Base-by-base conservation (phyloP, 2,113 vertebrate species). In the Syngnathus floridae region DNA sequence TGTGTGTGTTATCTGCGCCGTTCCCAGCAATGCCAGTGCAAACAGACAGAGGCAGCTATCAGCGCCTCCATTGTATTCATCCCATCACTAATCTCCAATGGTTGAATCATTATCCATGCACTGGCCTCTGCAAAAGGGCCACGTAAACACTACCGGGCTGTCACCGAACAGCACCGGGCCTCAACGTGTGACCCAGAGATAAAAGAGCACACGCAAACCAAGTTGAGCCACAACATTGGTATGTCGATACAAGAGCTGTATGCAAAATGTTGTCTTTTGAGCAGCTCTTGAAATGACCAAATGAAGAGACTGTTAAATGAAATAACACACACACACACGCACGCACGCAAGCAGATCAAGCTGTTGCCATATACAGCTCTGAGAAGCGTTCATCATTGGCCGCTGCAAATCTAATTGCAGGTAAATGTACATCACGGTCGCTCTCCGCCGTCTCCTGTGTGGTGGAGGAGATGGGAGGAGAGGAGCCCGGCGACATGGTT, bases 351-450 rank as follows among this genome's bases (percentile, higher is more conserved):
- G 26, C 26, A 31, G 3, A 31, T 31, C 26, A 65, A 72, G 55
- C 38, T 66, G 72, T 83, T 85, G 76, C 80, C 80, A 76, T 80
- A 70, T 77, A 45, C 36, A 54, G 62, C 70, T 77, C 66, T 69
- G 76, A 77, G 76, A 75, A 80, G 79, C 72, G 79, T 87, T 78
- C 75, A 88, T 89, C 85, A 85, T 77, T 82, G 77, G 77, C 76
- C 80, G 56, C 57, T 72, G 67, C 69, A 90, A 88, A 90, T 90
- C 82, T 84, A 89, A 90, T 90, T 89, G 82, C 79, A 88, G 89
- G 84, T 86, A 87, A 89, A 89, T 88, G 86, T 87, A 80, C 81
- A 84, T 83, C 51, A 56, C 13, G 13, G 82, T 80, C 79, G 74
- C 82, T 88, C 77, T 79, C 71, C 70, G 74, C 74, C 79, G 80